phyloP scores from a whole-genome alignment of 2,888 invertebrate species.

The Elysia crispata region DNA sequence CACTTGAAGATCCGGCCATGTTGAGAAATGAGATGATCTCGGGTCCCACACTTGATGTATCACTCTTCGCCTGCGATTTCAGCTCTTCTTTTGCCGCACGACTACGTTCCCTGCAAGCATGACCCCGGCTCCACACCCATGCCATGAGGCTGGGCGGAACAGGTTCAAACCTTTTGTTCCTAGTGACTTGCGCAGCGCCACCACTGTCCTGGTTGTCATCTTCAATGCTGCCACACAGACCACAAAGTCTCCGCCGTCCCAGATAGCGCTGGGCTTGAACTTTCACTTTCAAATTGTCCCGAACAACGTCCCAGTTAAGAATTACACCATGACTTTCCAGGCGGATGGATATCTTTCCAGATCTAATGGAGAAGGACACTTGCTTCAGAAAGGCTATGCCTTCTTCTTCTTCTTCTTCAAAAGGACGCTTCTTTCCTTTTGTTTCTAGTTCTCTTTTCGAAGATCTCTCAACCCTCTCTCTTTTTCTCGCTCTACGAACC shows the following conservation, averaged over 20 bases:
- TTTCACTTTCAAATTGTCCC: constrained; percentile 11
- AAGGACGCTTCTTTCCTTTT: background rate
- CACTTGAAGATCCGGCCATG: too few species aligned
- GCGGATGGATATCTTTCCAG: background rate
- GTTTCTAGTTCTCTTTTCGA: background rate
- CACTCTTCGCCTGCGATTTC: too few species aligned
- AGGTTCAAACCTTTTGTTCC: background rate
- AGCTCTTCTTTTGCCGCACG: too few species aligned
- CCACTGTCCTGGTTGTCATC: constrained; percentile 5
- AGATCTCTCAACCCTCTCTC: too few species aligned
- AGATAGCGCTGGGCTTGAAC: background rate
- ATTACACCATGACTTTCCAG: background rate
- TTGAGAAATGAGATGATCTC: too few species aligned
- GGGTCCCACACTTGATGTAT: too few species aligned
- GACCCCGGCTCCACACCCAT: constrained; percentile 10
- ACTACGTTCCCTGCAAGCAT: background rate
- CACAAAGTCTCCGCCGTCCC: constrained; percentile 10
- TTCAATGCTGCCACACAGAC: constrained; percentile 40
- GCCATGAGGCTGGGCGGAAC: constrained; percentile 19
- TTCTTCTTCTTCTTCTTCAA: background rate
- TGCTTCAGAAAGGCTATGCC: background rate
- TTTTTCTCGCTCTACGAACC: too few species aligned
- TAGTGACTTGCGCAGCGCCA: background rate
- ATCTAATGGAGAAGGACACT: too few species aligned
- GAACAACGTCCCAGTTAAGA: constrained; percentile 20